Evolutionary conservation across 2,113 vertebrate genomes (phyloP).

Genomic region (Oryzias curvinotus): DNA sequence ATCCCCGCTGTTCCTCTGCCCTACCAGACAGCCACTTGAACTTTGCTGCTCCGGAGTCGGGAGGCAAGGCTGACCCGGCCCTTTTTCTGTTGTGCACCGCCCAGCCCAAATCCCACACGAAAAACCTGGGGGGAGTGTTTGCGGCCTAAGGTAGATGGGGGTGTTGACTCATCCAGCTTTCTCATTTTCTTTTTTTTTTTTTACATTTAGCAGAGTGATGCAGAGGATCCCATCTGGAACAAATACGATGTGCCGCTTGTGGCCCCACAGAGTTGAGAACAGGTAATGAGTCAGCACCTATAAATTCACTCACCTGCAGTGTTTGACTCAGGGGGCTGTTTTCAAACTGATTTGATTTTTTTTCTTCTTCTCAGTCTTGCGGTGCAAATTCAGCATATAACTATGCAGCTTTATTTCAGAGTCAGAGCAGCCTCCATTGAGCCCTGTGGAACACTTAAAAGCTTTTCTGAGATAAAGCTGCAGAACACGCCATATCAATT

Average conservation of each 20-base stretch:
- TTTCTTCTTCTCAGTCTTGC: slow-evolving; percentile 20
- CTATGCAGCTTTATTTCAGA: slow-evolving; percentile 26
- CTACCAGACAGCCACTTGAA: slow-evolving; percentile 11
- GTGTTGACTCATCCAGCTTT: slow-evolving; percentile 49
- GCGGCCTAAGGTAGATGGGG: slow-evolving; percentile 13
- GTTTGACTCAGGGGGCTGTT: slow-evolving; percentile 29
- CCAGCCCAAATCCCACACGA: slow-evolving; percentile 11
- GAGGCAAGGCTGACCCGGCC: slow-evolving; percentile 10
- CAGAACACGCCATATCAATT: slow-evolving; percentile 42
- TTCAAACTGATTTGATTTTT: slow-evolving; percentile 51
- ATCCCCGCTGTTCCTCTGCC: slow-evolving; percentile 9
- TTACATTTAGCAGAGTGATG: slow-evolving; percentile 61
- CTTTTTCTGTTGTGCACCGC: slow-evolving; percentile 5
- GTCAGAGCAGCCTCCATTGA: slow-evolving; percentile 16
- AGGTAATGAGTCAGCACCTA: slow-evolving; percentile 61
- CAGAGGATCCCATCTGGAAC: slow-evolving; percentile 57
- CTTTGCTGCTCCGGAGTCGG: slow-evolving; percentile 11
- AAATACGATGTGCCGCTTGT: slow-evolving; percentile 27
- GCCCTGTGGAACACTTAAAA: neutral
- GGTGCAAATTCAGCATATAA: slow-evolving; percentile 29
- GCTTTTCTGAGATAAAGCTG: neutral
- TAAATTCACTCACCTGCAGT: slow-evolving; percentile 57
- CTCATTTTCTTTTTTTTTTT: slow-evolving; percentile 34
- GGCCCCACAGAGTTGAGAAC: slow-evolving; percentile 20
- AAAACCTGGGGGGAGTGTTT: slow-evolving; percentile 16